Evolutionary conservation across 2,113 vertebrate species (phyloP), one percentile per base, ranked within the genome.

Genomic region (Helogale parvula): DNA sequence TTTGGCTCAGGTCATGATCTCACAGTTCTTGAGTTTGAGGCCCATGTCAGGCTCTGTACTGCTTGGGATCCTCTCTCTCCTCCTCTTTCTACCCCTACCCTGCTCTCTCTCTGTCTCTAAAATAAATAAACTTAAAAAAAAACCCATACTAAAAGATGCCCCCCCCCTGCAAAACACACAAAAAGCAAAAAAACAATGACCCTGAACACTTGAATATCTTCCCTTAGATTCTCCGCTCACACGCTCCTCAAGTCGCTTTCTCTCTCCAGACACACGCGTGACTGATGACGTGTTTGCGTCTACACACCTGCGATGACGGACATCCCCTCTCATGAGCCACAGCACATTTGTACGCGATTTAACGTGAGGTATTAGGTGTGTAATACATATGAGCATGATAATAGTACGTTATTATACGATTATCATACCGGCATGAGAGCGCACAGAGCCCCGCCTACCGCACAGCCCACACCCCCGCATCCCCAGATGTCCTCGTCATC

Each of bases 381-480:
- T 35, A 35, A 38, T 9, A 47, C 10, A 38, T 63, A n/a, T 41
- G 7, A 38, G 47, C 63, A 31, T 50, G 21, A 52, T 17, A 21
- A 25, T 1, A 66, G 68, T 60, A 31, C 13, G 19, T 25, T 4
- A 25, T 72, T 77, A 71, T 0, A 17, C n/a, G 3, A 2, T 57
- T 57, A 47, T 12, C n/a, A 27, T n/a, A 17, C 41, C 65, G 10
- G 6, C 21, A 60, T 0, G 65, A 31, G 0, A 29, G 31, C 2
- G 6, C 88, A 41, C 8, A 0, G 8, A 8, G 74, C 33, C 4
- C 69, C 17, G 38, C 69, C 88, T 52, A 19, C 52, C 1, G 5
- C 7, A 3, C 47, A 74, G 38, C 16, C 47, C 5, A 12, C 3
- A 2, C n/a, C 21, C 63, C 57, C 41, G 0, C 2, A 31, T 23